Percentiles rank a stretch among this genome's conserved stretches.
phyloP scores from a whole-genome alignment of 2,888 invertebrate genomes.

The Chaetogeoica ovagalla region DNA sequence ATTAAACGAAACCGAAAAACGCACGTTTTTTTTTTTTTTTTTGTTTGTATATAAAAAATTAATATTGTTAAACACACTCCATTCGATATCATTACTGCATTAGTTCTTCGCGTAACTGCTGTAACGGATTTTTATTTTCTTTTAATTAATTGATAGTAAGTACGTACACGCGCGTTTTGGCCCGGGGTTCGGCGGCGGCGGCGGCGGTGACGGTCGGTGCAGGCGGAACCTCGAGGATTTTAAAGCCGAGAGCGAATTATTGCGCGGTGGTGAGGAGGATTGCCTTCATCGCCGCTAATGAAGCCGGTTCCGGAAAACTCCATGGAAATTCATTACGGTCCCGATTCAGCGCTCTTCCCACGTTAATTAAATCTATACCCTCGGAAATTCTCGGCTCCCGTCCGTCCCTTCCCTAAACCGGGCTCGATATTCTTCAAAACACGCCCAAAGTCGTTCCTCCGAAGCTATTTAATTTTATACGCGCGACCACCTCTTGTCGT shows the following conservation, averaged over 20 bases:
- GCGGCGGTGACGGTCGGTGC: no score
- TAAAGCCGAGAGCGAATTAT: slow-evolving; percentile 47
- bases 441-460: not conserved
- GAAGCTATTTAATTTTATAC: no score
- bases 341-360: slow-evolving; percentile 40
- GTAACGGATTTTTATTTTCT: no score
- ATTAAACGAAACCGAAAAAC: no score
- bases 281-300: slow-evolving; percentile 35
- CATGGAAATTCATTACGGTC: slow-evolving; percentile 49
- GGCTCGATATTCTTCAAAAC: slow-evolving; percentile 12
- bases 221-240: not conserved
- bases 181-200: not conserved
- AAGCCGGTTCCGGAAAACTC: slow-evolving; percentile 50
- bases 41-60: no score
- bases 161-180: no score
- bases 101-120: no score
- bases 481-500: no score
- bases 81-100: no score
- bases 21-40: no score
- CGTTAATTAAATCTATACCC: slow-evolving; percentile 45
- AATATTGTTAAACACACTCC: no score
- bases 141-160: no score
- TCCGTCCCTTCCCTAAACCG: not conserved
- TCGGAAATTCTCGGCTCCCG: not conserved
- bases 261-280: not conserved